Evolutionary conservation across 2,797 vertebrate species (phyloP), one percentile per base, ranked within the genome.

Genomic region (Sternotherus odoratus): DNA sequence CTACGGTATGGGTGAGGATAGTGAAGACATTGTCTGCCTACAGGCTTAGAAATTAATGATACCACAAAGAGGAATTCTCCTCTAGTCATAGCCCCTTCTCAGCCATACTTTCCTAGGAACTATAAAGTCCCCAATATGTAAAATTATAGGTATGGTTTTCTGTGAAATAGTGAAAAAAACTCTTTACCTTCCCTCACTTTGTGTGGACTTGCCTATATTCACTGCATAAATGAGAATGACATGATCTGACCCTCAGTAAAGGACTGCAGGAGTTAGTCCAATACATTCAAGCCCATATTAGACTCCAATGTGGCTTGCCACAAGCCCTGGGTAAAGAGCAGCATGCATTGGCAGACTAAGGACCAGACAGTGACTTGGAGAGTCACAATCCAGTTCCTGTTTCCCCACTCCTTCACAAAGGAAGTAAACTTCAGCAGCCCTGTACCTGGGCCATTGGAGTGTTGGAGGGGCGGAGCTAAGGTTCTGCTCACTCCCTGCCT

Each of bases 101-200:
- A 4, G n/a, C 7, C 0, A 0, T 15, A 56, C 15, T 33, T 7
- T 39, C n/a, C 49, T 1, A 2, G 51, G 12, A 48, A 60, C 7
- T 2, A 15, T 15, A 24, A 53, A 83, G 19, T 9, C 79, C 50
- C 7, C 21, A 81, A 28, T 3, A 26, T 43, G 51, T 49, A 28
- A 36, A 92, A 11, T 0, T 11, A 26, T 26, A 26, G 12, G 2
- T 4, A 8, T 6, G 1, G 3, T 28, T n/a, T 86, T 50, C 54
- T 10, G 11, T 16, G 39, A 0, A 0, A 0, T 0, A 12, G 54
- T 43, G 54, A 19, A 74, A 79, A 77, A 48, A 51, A 49, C 19
- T 82, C 74, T 88, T 50, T 0, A 0, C 15, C 69, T 39, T 57
- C 36, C 63, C 66, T 28, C 17, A 6, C 19, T 9, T 39, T 84